These are phyloP conservation scores for Tragelaphus buxtoni DNA, from an alignment of 2,113 vertebrate species.

Conservation along the genomic window DNA sequence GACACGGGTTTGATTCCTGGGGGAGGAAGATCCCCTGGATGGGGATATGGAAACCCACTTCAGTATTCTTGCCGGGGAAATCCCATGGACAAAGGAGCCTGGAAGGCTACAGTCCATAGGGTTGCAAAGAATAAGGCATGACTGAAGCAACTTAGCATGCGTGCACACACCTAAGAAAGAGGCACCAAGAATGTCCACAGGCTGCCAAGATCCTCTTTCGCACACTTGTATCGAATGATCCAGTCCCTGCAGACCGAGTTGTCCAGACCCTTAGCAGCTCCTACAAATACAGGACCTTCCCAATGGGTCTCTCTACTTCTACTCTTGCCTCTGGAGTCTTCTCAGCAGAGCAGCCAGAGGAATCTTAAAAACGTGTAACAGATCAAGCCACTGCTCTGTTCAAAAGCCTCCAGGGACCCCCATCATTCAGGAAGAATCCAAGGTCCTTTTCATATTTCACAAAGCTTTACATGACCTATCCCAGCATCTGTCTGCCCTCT, in stretches of 20 bases:
- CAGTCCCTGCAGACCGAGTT: no score
- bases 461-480: accelerated
- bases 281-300: not conserved
- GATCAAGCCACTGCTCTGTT: not conserved
- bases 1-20: accelerated
- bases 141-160: not conserved
- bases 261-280: not conserved
- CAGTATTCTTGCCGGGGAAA: not conserved
- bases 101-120: not conserved
- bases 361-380: not conserved
- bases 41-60: not conserved
- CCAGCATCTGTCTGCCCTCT: accelerated
- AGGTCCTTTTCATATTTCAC: not conserved
- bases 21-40: not conserved
- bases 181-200: not conserved
- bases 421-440: not conserved
- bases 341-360: not conserved
- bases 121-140: not conserved
- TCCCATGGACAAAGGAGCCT: not conserved
- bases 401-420: accelerated
- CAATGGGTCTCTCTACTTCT: not conserved
- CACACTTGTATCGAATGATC: no score
- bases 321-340: no score
- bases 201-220: not conserved
- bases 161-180: not conserved